These are phyloP conservation scores for Manis crassicaudata DNA, from an alignment of 2,797 vertebrate species.

Conservation along the genomic window DNA sequence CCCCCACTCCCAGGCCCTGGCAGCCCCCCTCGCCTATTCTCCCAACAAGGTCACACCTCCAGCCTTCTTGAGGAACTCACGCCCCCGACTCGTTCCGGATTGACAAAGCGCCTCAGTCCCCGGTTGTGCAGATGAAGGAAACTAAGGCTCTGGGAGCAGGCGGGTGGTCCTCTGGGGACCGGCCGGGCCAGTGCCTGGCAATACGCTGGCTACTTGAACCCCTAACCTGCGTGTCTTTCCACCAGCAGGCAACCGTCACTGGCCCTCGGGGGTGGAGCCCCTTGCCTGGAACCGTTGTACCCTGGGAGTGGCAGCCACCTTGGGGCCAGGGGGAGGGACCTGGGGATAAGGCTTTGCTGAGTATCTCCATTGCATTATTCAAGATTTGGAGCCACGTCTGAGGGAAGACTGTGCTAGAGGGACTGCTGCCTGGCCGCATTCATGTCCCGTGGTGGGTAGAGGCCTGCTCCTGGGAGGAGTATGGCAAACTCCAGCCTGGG, in stretches of 20 bases:
- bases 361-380: background rate
- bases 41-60: background rate
- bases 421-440: background rate
- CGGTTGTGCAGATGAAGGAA: background rate
- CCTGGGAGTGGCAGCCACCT: background rate
- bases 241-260: background rate
- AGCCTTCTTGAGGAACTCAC: background rate
- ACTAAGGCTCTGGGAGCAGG: background rate
- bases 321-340: background rate
- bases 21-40: background rate
- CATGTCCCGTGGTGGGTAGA: background rate
- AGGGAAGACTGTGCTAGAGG: background rate
- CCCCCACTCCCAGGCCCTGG: background rate
- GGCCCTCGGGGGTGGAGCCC: background rate
- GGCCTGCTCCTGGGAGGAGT: background rate
- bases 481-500: background rate
- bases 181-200: background rate
- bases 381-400: background rate
- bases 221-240: background rate
- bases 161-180: background rate
- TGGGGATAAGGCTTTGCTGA: background rate
- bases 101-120: background rate
- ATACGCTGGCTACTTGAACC: background rate
- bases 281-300: background rate
- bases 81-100: background rate